Conservation (phyloP, 2,888 invertebrate genomes). For the Phyllotreta cruciferae region DNA sequence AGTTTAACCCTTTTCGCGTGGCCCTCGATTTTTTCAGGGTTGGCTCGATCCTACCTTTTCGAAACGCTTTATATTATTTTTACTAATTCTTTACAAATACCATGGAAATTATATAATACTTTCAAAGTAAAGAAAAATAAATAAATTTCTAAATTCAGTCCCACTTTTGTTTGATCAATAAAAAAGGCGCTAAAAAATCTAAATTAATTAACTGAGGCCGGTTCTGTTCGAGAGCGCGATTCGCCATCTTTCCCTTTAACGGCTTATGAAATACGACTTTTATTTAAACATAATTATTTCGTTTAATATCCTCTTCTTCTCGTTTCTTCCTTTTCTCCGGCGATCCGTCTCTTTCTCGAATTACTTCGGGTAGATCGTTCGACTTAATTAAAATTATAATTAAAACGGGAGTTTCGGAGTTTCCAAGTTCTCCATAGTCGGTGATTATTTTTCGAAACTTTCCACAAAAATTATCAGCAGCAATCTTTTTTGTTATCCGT, state of each 20-base stretch:
- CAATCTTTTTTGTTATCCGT: neutral
- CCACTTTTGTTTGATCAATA: too few relatives aligned
- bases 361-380: conserved; percentile 46
- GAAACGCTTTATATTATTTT: too few relatives aligned
- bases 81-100: too few relatives aligned
- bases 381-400: conserved; percentile 49
- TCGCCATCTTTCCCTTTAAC: conserved; percentile 29
- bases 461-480: conserved; percentile 6
- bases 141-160: too few relatives aligned
- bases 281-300: conserved; percentile 51
- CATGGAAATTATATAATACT: too few relatives aligned
- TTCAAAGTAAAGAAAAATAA: too few relatives aligned
- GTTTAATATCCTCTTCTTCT: conserved; percentile 45
- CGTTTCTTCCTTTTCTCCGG: conserved; percentile 19
- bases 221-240: too few relatives aligned
- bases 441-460: conserved; percentile 26
- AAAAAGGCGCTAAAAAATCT: too few relatives aligned
- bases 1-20: conserved; percentile 33
- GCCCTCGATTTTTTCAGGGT: conserved; percentile 18
- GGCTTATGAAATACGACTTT: conserved; percentile 38
- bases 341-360: conserved; percentile 41
- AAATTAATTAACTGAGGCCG: too few relatives aligned
- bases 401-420: conserved; percentile 30
- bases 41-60: conserved; percentile 11
- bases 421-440: conserved; percentile 17